Base-by-base conservation (phyloP, 1,140 invertebrate genomes). In the Ooceraea biroi region DNA sequence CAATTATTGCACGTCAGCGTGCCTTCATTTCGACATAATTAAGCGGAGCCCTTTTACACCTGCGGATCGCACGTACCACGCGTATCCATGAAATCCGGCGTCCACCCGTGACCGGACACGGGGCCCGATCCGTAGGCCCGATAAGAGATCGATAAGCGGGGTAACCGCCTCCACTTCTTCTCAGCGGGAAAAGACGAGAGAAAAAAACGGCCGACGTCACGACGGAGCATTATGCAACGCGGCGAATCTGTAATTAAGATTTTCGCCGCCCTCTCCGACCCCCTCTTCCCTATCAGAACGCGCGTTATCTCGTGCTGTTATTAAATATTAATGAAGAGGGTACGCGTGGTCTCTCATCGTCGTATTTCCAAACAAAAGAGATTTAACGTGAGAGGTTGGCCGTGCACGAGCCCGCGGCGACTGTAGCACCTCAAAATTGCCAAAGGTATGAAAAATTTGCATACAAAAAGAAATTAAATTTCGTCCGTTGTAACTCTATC, bases 1-100 rank as follows among this genome's bases (percentile, higher is more conserved):
- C 91, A 90, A 91, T 93, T 91, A 92, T 92, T 93, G 91, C 91
- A 92, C 91, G 91, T 93, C 92, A 92, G 91, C 90, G 86, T 91
- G 65, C 88, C 88, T 92, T 89, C 90, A 91, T 93, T 93, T 91
- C 82, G 74, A 73, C 85, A 91, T 92, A 92, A 93, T 93, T 93
- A 93, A 92, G 69, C 84, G 80, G 86, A 83, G 85, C 87, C 83
- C 83, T 76, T 88, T 89, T 89, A 87, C 89, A 87, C 87, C 89
- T 89, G 85, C 90, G 85, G 82, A 88, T 85, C 76, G 69, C 65
- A 57, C 85, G 22, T 58, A 87, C 83, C 55, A 82, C 76, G 83
- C 83, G 74, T 82, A 88, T 72, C 83, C 86, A 85, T 88, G 71
- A 82, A 88, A 88, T 88, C 84, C 60, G 71, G 48, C 73, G 66